Evolutionary conservation across 2,888 invertebrate genomes (phyloP).

Genomic region (Aquatica leii): DNA sequence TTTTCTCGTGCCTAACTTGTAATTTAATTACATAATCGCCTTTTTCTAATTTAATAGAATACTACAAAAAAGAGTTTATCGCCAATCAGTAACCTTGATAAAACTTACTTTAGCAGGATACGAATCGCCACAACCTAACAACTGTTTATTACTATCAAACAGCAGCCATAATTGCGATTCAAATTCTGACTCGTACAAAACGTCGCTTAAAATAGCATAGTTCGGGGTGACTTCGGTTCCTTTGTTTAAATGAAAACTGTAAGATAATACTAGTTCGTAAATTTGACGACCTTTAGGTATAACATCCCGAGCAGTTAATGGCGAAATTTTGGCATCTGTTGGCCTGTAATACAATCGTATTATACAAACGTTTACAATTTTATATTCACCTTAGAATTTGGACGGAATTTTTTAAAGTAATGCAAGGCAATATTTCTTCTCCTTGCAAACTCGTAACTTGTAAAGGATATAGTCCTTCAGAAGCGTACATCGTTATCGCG

Average conservation of each 20-base stretch:
- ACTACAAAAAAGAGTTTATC: conserved; percentile 63
- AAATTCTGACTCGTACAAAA: conserved; percentile 94
- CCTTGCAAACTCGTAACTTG: conserved; percentile 74
- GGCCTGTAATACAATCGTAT: conserved; percentile 68
- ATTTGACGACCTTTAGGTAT: conserved; percentile 90
- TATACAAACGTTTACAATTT: neutral
- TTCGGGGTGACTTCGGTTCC: conserved; percentile 83
- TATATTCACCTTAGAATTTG: conserved; percentile 70
- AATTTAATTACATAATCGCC: conserved; percentile 91
- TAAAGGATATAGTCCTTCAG: conserved; percentile 77
- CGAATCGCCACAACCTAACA: conserved; percentile 87
- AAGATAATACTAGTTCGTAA: conserved; percentile 88
- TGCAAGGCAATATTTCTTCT: conserved; percentile 81
- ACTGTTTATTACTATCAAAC: conserved; percentile 89
- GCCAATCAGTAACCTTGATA: neutral
- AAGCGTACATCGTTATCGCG: conserved; percentile 75
- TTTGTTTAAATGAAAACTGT: conserved; percentile 84
- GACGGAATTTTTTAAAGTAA: conserved; percentile 78
- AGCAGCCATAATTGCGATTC: conserved; percentile 98
- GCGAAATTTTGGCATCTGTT: conserved; percentile 78
- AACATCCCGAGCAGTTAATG: conserved; percentile 82
- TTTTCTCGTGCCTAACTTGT: conserved; percentile 90
- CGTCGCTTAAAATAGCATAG: conserved; percentile 81
- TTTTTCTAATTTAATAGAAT: conserved; percentile 88
- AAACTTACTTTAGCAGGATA: conserved; percentile 78